These are phyloP conservation scores for Threskiornis aethiopicus DNA, from an alignment of 2,797 vertebrate species.

Conservation along the genomic window DNA sequence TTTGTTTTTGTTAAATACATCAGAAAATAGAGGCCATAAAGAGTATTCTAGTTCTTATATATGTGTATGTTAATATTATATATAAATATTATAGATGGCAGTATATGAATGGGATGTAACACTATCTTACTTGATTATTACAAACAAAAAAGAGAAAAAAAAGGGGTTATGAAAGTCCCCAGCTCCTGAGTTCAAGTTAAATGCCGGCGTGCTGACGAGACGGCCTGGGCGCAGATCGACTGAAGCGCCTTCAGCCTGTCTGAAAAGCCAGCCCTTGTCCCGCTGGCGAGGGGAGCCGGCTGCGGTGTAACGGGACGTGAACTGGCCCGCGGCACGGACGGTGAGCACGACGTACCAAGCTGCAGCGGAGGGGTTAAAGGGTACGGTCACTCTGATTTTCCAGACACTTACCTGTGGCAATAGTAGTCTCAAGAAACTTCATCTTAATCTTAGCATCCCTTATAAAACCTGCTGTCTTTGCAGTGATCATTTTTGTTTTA, in stretches of 20 bases:
- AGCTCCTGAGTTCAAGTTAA: neutral
- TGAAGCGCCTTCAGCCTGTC: neutral
- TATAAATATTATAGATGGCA: neutral
- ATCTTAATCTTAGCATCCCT: neutral
- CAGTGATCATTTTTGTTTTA: neutral
- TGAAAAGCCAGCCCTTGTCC: neutral
- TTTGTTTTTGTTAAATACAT: neutral
- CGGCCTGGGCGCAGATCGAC: rapidly evolving
- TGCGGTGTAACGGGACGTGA: neutral
- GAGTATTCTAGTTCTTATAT: neutral
- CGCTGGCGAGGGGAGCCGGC: neutral
- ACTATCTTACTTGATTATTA: neutral
- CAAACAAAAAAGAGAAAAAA: neutral
- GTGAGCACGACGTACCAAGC: rapidly evolving
- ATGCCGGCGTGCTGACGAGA: neutral
- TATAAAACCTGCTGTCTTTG: neutral
- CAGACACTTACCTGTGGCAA: neutral
- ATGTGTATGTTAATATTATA: neutral
- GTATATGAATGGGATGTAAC: constrained; percentile 22
- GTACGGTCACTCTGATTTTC: neutral
- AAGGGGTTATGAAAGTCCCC: neutral
- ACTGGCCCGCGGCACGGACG: rapidly evolving
- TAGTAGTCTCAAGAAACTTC: neutral
- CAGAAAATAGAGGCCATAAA: constrained; percentile 9
- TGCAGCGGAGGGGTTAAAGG: neutral